phyloP scores from a whole-genome alignment of 2,888 invertebrate genomes.

The Invenusta paracnida region DNA sequence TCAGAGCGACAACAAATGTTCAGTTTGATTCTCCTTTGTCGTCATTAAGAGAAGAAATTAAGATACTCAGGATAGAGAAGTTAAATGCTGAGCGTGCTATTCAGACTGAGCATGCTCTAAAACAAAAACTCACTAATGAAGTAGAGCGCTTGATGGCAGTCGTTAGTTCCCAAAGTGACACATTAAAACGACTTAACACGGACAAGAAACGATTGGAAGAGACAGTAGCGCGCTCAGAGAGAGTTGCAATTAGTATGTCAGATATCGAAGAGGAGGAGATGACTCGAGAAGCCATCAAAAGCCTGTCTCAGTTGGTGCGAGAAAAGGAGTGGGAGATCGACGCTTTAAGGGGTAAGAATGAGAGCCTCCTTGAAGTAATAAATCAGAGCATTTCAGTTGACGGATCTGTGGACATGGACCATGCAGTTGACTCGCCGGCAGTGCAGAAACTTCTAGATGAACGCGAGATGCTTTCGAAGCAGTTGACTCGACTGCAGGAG shows the following conservation, averaged over 20 bases:
- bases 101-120: background rate
- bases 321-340: constrained; percentile 62
- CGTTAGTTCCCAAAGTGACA: background rate
- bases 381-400: constrained; percentile 47
- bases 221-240: background rate
- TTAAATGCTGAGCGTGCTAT: background rate
- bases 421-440: constrained; percentile 37
- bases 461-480: constrained; percentile 65
- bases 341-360: constrained; percentile 58
- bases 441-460: constrained; percentile 50
- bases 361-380: constrained; percentile 55
- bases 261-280: constrained; percentile 50
- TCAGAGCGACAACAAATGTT: background rate
- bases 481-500: constrained; percentile 67
- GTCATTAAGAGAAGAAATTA: background rate
- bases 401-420: constrained; percentile 16
- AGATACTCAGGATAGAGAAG: background rate
- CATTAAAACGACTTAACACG: background rate
- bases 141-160: background rate
- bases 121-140: background rate
- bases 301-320: constrained; percentile 58
- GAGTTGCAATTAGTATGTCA: background rate
- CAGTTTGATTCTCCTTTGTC: background rate
- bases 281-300: constrained; percentile 59
- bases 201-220: background rate